Conservation (phyloP, 1,140 invertebrate species). For the Gerris buenoi region DNA sequence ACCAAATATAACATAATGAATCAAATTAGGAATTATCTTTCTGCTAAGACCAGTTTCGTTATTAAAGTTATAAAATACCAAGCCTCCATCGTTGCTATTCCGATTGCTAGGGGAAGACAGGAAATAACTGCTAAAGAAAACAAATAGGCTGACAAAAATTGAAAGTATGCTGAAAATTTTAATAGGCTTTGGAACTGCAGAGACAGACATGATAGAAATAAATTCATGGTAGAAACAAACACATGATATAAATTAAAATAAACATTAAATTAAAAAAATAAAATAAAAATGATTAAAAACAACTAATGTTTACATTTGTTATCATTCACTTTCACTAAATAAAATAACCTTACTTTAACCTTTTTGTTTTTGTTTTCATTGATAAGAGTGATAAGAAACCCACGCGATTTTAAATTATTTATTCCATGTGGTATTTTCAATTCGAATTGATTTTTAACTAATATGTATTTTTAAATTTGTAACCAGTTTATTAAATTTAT, state of each 20-base stretch:
- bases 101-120: not conserved
- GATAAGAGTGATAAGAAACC: not conserved
- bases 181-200: not conserved
- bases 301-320: too few relatives aligned
- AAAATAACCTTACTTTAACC: not conserved
- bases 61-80: constrained; percentile 9
- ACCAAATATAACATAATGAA: constrained; percentile 26
- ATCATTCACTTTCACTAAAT: too few relatives aligned
- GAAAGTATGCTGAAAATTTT: not conserved
- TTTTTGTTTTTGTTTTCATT: not conserved
- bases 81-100: not conserved
- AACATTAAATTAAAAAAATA: too few relatives aligned
- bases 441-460: not conserved
- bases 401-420: not conserved
- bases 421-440: not conserved
- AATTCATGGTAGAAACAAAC: not conserved
- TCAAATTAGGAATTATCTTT: constrained; percentile 21
- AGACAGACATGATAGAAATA: not conserved
- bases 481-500: not conserved
- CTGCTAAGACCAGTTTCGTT: constrained; percentile 3
- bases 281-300: too few relatives aligned
- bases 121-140: not conserved
- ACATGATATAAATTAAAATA: not conserved
- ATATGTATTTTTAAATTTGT: not conserved
- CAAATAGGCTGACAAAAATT: not conserved